Percentiles rank a stretch among this genome's conserved stretches.
Evolutionary conservation across 2,113 vertebrate species (phyloP).

Genomic region (pig (Sus scrofa)): T2T-Sscrofa CM000818.6:124422501-124423000

Average conservation of each 20-base stretch:
- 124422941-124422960: background rate
- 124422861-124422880: background rate
- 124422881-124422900: background rate
- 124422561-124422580: background rate
- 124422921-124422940: background rate
- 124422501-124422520: background rate
- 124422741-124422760: background rate
- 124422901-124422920: background rate
- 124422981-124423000: background rate
- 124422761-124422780: background rate
- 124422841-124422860: background rate
- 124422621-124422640: background rate
- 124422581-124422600: background rate
- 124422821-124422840: background rate
- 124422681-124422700: background rate
- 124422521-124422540: accelerated
- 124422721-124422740: background rate
- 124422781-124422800: background rate
- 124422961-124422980: background rate
- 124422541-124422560: background rate
- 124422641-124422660: background rate
- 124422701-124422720: background rate
- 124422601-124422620: background rate
- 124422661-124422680: background rate
- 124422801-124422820: accelerated